phyloP scores from a whole-genome alignment of 2,888 invertebrate species.

The Aplocera efformata region DNA sequence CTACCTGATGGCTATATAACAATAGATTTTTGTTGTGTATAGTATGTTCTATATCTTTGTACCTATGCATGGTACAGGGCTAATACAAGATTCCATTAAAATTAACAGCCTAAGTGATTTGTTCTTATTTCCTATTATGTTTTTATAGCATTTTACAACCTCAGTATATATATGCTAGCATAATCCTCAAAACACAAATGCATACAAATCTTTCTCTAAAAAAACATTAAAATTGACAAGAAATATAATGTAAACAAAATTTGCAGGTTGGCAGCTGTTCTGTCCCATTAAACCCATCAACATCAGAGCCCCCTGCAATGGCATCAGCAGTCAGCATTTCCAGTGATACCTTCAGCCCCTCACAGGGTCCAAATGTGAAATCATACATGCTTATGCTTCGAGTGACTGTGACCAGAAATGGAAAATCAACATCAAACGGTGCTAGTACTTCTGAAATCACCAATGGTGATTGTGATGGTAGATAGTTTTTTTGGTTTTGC shows the following conservation, averaged over 20 bases:
- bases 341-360: slow-evolving; percentile 89
- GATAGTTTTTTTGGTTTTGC: slow-evolving; percentile 23
- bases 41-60: no score
- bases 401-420: slow-evolving; percentile 76
- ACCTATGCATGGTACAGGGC: no score
- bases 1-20: no score
- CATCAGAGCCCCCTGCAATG: slow-evolving; percentile 82
- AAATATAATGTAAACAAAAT: not conserved
- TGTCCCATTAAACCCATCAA: slow-evolving; percentile 87
- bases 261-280: slow-evolving; percentile 84
- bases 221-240: no score
- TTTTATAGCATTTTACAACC: no score
- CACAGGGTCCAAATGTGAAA: slow-evolving; percentile 89
- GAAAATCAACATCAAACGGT: slow-evolving; percentile 42
- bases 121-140: no score
- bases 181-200: no score
- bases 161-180: no score
- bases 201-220: no score
- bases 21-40: no score
- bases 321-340: slow-evolving; percentile 92
- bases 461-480: slow-evolving; percentile 75
- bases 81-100: no score
- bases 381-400: slow-evolving; percentile 90
- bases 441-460: slow-evolving; percentile 70
- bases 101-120: no score